Evolutionary conservation across 2,797 vertebrate species (phyloP), one percentile per base, ranked within the genome.

Genomic region (Parauchenoglanis ngamensis): DNA sequence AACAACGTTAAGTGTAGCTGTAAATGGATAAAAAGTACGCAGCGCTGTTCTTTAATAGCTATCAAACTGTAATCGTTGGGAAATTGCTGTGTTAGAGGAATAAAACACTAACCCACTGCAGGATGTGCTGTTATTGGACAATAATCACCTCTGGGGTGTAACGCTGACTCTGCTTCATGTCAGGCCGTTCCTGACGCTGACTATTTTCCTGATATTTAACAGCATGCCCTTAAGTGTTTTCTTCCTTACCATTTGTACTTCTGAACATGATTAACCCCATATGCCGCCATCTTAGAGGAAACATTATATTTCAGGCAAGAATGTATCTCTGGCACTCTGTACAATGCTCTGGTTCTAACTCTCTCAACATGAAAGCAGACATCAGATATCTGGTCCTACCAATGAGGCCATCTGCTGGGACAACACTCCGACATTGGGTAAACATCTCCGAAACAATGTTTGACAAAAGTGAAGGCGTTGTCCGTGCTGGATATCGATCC

Each of bases 361-460:
- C 81, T 61, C 61, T 89, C 56, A 44, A 86, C 68, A 87, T 82
- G 61, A 87, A 76, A 84, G 57, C 28, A 85, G 90, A 84, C 70
- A 91, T 85, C 35, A 68, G 89, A 91, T 89, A 89, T 77, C 84
- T 52, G 46, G n/a, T 73, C 76, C 40, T 77, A 90, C 40, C 84
- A 87, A 59, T 52, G 54, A 46, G 87, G 65, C 84, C 87, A 82
- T 86, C 56, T 89, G 86, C 78, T 85, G 76, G 88, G 65, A 89
- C 84, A 86, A 57, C 86, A 85, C 90, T 87, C 67, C 67, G 8
- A 89, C 89, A 86, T 68, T 44, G 23, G 70, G 61, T 88, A 89
- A 90, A 91, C 89, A 88, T 73, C 76, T 72, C 87, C n/a, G 80
- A 79, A 88, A 90, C 87, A 78, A 80, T 82, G 73, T 86, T 84